Base-by-base conservation (phyloP, 2,888 invertebrate genomes). In the Incurvaria masculella region DNA sequence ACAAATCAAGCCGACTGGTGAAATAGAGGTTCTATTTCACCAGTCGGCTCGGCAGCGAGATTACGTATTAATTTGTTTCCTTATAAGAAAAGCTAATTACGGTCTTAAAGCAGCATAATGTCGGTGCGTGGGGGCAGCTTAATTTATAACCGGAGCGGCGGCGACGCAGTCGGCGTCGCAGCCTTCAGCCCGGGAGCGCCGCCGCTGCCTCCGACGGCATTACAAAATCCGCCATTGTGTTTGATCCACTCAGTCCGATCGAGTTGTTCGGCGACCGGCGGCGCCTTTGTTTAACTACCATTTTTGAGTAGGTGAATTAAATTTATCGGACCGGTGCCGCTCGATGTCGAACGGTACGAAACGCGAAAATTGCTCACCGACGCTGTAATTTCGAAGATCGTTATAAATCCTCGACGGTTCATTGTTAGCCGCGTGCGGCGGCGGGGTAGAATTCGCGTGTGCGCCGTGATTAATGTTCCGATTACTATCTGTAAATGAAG, bases 111-210 rank as follows among this genome's bases (percentile, higher is more conserved):
- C 33, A 3, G 33, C 33, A n/a, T 33, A 33, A 33, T 33, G 33
- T 14, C 11, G 33, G 33, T n/a, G 33, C 33, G 33, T 33, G 33
- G 33, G 33, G 33, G 33, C 33, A 33, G 33, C 33, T 33, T 33
- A 14, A 33, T 33, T 33, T 33, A 33, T 33, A 6, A 14, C 14
- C 33, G 33, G 33, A 20, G 42, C 16, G 21, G 40, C 21, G 19
- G 14, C 20, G 21, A 20, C 3, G 21, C 21, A 8, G 42, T 11
- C 42, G n/a, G 21, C 42, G 42, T 5, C 4, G 16, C 20, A 16
- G 5, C 19, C 8, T 18, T 11, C 19, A 10, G 8, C 11, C 64
- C 61, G 62, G 68, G 66, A 58, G 69, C 59, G 58, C 68, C 64
- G 50, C 67, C 58, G 61, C 66, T 59, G n/a, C n/a, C n/a, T n/a